Evolutionary conservation across 2,888 invertebrate species (phyloP).

Genomic region (Netelia melanura): DNA sequence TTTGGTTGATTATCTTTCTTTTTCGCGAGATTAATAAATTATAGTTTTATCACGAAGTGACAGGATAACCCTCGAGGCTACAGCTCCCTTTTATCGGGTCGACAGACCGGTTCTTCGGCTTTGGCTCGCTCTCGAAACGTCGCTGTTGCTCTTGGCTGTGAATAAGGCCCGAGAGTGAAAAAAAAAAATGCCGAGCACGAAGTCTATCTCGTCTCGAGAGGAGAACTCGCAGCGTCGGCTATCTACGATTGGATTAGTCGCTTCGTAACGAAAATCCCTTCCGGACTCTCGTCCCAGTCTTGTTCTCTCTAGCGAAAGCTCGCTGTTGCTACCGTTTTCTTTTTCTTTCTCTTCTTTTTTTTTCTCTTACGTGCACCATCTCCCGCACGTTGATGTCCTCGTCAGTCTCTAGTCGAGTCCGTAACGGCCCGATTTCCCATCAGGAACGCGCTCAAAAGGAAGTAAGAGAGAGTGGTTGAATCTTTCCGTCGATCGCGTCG

Average conservation of each 20-base stretch:
- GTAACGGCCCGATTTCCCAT: slow-evolving; percentile 1
- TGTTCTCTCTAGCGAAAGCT: background rate
- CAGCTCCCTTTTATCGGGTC: background rate
- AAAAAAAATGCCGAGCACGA: slow-evolving; percentile 23
- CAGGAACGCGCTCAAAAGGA: background rate
- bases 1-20: background rate
- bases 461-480: background rate
- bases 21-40: background rate
- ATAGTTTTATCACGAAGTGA: background rate
- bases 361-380: background rate
- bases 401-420: background rate
- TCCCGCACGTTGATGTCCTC: background rate
- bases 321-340: background rate
- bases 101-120: background rate
- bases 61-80: slow-evolving; percentile 3
- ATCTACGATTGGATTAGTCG: slow-evolving; percentile 51
- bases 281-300: slow-evolving; percentile 20
- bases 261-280: slow-evolving; percentile 56
- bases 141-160: background rate
- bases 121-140: background rate
- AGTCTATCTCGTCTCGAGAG: slow-evolving; percentile 20
- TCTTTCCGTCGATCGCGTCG: slow-evolving; percentile 5
- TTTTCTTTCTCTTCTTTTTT: background rate
- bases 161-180: background rate
- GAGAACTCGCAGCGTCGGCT: slow-evolving; percentile 49